Evolutionary conservation across 2,113 vertebrate species (phyloP).

Genomic region (Entelurus aequoreus): DNA sequence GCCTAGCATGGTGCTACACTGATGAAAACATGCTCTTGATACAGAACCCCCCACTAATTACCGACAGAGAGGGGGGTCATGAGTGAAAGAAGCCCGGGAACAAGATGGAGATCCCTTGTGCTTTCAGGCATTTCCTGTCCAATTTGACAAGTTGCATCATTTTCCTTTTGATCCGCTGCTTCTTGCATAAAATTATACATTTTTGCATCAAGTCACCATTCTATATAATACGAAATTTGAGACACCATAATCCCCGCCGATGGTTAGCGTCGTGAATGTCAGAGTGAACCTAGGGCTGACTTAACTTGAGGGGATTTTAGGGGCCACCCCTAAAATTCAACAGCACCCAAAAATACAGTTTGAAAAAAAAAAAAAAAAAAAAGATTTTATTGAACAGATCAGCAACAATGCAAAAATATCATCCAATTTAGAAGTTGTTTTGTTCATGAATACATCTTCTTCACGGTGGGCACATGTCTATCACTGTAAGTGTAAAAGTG

Average conservation of each 20-base stretch:
- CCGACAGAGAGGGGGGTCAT: constrained; percentile 14
- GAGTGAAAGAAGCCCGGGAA: constrained; percentile 8
- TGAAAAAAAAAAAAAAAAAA: too few relatives aligned
- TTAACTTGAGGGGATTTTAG: not conserved
- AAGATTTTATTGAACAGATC: too few relatives aligned
- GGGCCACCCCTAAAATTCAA: too few relatives aligned
- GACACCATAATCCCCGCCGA: too few relatives aligned
- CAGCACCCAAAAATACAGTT: too few relatives aligned
- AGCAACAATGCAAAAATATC: too few relatives aligned
- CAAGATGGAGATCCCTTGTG: constrained; percentile 52
- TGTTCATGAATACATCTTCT: too few relatives aligned
- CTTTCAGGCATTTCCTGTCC: constrained; percentile 62
- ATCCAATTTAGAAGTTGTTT: too few relatives aligned
- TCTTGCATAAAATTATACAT: constrained; percentile 46
- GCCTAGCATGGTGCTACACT: constrained; percentile 39
- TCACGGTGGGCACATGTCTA: too few relatives aligned
- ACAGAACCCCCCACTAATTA: constrained; percentile 66
- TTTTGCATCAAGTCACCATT: constrained; percentile 51
- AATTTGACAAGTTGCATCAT: constrained; percentile 69
- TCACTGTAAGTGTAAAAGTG: too few relatives aligned
- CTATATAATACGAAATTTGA: constrained; percentile 9
- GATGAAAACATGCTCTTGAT: constrained; percentile 62
- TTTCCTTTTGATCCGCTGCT: constrained; percentile 58
- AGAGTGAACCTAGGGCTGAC: not conserved
- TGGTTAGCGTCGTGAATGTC: not conserved